A percentile compares a stretch with the other conserved stretches of the same genome.
Evolutionary conservation across 1,140 invertebrate genomes (phyloP).

Genomic region (Drosophila serrata): DNA sequence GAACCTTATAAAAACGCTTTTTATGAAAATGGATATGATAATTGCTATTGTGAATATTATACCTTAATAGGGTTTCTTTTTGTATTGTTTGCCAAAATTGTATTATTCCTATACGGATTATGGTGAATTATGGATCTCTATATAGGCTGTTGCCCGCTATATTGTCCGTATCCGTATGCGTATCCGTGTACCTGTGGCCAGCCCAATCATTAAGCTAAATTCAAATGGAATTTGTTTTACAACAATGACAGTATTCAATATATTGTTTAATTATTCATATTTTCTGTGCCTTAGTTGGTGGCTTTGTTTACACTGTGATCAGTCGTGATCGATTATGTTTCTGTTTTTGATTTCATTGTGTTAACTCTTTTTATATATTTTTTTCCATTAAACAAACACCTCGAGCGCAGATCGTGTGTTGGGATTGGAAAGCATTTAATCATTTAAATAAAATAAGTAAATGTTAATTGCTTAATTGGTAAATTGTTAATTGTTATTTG

Average conservation of each 20-base stretch:
- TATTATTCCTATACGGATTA: background rate
- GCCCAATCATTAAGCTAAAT: conserved; percentile 17
- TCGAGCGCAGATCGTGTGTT: conserved; percentile 26
- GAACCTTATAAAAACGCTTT: background rate
- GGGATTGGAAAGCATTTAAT: conserved; percentile 36
- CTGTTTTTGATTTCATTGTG: conserved; percentile 16
- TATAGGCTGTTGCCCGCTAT: background rate
- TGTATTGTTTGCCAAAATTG: background rate
- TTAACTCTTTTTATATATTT: background rate
- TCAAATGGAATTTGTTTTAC: conserved; percentile 29
- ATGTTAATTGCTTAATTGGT: conserved; percentile 19
- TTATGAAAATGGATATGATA: background rate
- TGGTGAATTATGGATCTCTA: conserved; percentile 1
- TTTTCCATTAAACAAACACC: conserved; percentile 15
- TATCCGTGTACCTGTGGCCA: background rate
- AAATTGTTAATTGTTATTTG: conserved; percentile 42
- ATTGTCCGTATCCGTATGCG: conserved; percentile 16
- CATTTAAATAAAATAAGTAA: conserved; percentile 18
- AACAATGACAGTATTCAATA: conserved; percentile 28
- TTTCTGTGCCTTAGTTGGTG: conserved; percentile 44
- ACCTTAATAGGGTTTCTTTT: background rate
- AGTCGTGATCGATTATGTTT: conserved; percentile 75
- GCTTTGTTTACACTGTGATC: conserved; percentile 64
- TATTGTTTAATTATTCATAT: conserved; percentile 69
- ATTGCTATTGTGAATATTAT: background rate